phyloP scores from a whole-genome alignment of 1,140 invertebrate species.

The Bombus difficillimus region DNA sequence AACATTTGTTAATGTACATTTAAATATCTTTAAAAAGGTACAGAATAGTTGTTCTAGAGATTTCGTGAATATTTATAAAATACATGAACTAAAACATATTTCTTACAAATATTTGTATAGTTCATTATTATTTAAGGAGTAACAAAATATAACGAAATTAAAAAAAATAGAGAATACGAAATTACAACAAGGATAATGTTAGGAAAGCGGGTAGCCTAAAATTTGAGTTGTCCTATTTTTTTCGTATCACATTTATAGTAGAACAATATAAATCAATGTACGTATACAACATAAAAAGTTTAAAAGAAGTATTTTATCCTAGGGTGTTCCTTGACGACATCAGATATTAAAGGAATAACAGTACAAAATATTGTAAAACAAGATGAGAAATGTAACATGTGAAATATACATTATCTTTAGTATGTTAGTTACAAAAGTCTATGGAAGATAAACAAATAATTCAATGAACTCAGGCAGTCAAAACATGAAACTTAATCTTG shows the following conservation, averaged over 20 bases:
- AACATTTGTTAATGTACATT: constrained; percentile 17
- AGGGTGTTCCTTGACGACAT: background rate
- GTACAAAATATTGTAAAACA: background rate
- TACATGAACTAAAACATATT: background rate
- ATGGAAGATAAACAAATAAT: background rate
- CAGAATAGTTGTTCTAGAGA: background rate
- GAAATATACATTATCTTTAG: background rate
- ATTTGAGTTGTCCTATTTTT: background rate
- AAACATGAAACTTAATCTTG: background rate
- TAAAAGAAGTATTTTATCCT: background rate
- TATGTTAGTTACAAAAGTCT: background rate
- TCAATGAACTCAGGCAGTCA: background rate
- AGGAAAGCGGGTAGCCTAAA: background rate
- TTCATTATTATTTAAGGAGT: background rate
- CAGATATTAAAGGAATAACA: background rate
- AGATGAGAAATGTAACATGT: constrained; percentile 5
- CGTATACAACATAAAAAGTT: background rate
- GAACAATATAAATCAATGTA: background rate
- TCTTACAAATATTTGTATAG: background rate
- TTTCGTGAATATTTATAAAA: constrained; percentile 9
- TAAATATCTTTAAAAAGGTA: constrained; percentile 10
- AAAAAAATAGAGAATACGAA: background rate
- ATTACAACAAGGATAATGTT: background rate
- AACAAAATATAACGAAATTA: background rate
- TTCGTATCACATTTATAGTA: no score